phyloP scores from a whole-genome alignment of 2,113 vertebrate genomes.

The Phyllostomus hastatus region DNA sequence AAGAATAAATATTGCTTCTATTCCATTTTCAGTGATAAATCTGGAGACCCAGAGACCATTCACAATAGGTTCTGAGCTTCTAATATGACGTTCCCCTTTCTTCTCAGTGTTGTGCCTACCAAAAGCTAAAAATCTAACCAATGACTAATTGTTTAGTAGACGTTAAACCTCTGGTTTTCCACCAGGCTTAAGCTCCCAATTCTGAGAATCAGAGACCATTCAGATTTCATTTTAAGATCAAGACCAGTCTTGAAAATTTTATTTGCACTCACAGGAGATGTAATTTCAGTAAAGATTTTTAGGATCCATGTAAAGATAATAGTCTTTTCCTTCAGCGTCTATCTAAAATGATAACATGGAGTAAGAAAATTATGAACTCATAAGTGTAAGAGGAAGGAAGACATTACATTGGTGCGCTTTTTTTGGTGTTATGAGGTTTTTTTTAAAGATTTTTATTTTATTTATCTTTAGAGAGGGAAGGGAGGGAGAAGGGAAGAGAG shows the following conservation, averaged over 20 bases:
- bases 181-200: not conserved
- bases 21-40: not conserved
- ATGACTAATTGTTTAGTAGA: not conserved
- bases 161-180: not conserved
- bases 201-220: not conserved
- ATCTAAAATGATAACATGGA: conserved; percentile 20
- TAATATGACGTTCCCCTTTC: not conserved
- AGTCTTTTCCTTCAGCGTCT: not conserved
- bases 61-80: not conserved
- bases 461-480: too few species aligned
- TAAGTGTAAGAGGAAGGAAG: not conserved
- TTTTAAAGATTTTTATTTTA: not conserved
- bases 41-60: not conserved
- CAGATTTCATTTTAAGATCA: not conserved
- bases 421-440: not conserved
- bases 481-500: too few species aligned
- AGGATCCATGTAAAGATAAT: not conserved
- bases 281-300: not conserved
- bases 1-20: conserved; percentile 1
- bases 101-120: not conserved
- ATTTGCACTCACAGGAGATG: not conserved
- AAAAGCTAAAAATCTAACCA: not conserved
- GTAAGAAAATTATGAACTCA: not conserved
- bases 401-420: not conserved
- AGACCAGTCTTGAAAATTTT: not conserved